Base-by-base conservation (phyloP, 2,797 vertebrate species). In the Streptopelia turtur region DNA sequence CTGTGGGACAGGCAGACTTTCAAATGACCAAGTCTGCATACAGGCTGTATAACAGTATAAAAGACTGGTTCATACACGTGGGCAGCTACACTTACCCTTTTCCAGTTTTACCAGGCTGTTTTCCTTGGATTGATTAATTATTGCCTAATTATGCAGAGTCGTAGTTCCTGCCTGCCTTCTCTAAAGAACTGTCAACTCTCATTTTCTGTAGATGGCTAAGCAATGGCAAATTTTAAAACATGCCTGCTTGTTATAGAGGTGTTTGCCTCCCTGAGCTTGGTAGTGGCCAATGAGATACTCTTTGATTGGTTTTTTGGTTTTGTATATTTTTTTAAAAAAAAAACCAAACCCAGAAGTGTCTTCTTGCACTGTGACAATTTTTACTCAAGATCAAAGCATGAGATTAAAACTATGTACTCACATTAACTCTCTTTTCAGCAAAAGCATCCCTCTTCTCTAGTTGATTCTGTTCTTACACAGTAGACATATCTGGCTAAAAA, bases 131-230 rank as follows among this genome's bases (percentile, higher is more conserved):
- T 96, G 71, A 95, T 93, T 94, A 94, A 94, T 93, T 96, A 87
- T 92, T 83, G 91, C 71, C 77, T 94, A 87, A 87, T 84, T 95
- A 95, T 80, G 71, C 71, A 93, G 90, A 80, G 52, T 16, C 83
- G 68, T 93, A 95, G 93, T 95, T 96, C 87, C 77, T 85, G 66
- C 66, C 57, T 80, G 85, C 87, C 77, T 87, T 86, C 61, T 4
- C 0, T 72, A 83, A 93, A 94, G 89, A 96, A 77, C 75, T 93
- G 95, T 95, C 91, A 89, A 78, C 41, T 64, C 95, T 92, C 65
- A 81, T 96, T 97, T 93, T 96, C 79, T 96, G 90, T 95, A 91
- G 81, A 89, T 93, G 94, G 91, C 45, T 85, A 93, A 87, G 94
- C 87, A 89, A 45, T 94, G 68, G 87, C 77, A 93, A 97, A 52